phyloP scores from a whole-genome alignment of 2,113 vertebrate species.

The Ellobius talpinus region DNA sequence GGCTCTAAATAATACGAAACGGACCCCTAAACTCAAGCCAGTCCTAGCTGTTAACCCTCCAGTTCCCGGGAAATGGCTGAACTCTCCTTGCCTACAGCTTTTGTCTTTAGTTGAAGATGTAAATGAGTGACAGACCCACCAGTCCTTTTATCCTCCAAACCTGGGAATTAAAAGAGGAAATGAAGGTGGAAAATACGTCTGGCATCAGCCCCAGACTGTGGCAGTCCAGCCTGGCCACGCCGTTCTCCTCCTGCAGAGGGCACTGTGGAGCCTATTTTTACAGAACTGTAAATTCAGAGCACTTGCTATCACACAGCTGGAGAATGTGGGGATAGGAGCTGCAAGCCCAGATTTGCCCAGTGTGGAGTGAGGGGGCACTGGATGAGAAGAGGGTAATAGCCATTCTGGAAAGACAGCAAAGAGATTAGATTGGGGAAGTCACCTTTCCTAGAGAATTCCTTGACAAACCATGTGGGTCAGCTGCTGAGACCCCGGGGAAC shows the following conservation, averaged over 20 bases:
- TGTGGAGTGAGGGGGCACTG: too few species aligned
- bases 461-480: neutral
- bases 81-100: neutral
- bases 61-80: neutral
- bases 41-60: neutral
- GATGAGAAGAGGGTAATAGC: neutral
- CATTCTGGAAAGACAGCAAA: neutral
- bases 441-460: neutral
- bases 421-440: neutral
- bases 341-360: neutral
- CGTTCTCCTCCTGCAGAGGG: neutral
- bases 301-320: neutral
- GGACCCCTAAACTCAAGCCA: neutral
- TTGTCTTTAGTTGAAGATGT: neutral
- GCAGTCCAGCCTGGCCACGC: neutral
- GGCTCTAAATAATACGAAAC: constrained; percentile 24
- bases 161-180: neutral
- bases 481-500: neutral
- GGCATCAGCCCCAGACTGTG: neutral
- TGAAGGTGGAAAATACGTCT: neutral
- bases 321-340: neutral
- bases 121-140: neutral
- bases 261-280: neutral
- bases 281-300: neutral
- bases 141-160: neutral